Base-by-base conservation (phyloP, 2,888 invertebrate genomes). In the Lochmaea crataegi region DNA sequence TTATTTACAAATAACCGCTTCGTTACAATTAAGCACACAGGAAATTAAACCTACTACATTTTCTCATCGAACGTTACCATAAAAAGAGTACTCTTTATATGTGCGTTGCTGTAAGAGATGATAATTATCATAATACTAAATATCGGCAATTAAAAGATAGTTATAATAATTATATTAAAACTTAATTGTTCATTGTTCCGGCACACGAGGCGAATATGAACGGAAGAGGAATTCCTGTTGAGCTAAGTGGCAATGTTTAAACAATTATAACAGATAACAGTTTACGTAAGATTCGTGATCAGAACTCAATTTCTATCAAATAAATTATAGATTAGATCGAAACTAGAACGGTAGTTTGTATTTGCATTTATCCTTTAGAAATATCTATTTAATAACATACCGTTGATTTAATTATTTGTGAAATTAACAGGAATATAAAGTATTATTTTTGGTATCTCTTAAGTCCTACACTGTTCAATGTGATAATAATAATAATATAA, bases 181-280 rank as follows among this genome's bases (percentile, higher is more conserved):
- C n/a, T 48, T n/a, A 48, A 48, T 48, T 14, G 10, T 57, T 60
- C 41, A 16, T 60, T n/a, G 60, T 60, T 60, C 60, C 60, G 60
- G 38, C n/a, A 60, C 60, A 38, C n/a, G 60, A 60, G 60, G 60
- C 38, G 32, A 38, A 38, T 38, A n/a, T 12, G 14, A 60, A 16
- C 12, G 38, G 60, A 60, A 60, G 4, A 60, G 60, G 60, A 60
- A 60, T 60, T 60, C 60, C 60, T 60, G 60, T 60, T 22, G 22
- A 38, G 32, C 22, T 32, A 38, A 60, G 12, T 60, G 12, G 16
- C 12, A 32, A 60, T 32, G 38, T 38, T 60, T 38, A 38, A 16
- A n/a, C 10, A 60, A 60, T 14, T 60, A 60, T 60, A 32, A 16
- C n/a, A 60, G 38, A 14, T n/a, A 16, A 38, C 14, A 38, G 12